Base-by-base conservation (phyloP, 2,888 invertebrate species). In the Xestoiulus laeticollis region DNA sequence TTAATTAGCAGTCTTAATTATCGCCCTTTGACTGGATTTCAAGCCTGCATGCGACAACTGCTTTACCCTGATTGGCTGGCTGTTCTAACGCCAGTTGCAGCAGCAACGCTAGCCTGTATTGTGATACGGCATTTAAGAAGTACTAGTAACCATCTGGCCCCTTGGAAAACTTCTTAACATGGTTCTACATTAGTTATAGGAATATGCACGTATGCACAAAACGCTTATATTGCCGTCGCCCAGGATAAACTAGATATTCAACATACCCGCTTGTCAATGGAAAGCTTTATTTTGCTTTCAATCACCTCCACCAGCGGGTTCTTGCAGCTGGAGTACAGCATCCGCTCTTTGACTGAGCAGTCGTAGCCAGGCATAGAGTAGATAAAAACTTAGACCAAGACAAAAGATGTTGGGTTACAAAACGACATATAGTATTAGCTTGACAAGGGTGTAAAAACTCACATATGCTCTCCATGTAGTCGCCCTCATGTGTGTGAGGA, bases 241-340 rank as follows among this genome's bases (percentile, higher is more conserved):
- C n/a, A 38, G 38, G 22, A 43, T 6, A 33, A 12, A 32, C 33
- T 32, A 19, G 48, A 85, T 4, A 12, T 83, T 68, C 43, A 14
- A 92, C 93, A 92, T 92, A 98, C 99, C 94, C 97, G 96, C 93
- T 98, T 98, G 0, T 94, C 94, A 90, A 99, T 94, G 89, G 94
- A 94, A 19, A 98, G 92, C 48, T 96, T 96, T 90, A 96, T 93
- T 86, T 94, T 91, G 68, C 92, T 94, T 90, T 96, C 95, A 89
- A 99, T 95, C 26, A 95, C 94, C 89, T 96, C 96, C 87, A 98
- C 93, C 89, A 99, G 95, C 26, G 98, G 97, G 89, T 95, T 96
- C 92, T 99, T 99, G 93, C 99, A 99, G 91, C 98, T 98, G 0
- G 99, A 99, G 92, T 99, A 99, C 91, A 99, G 93, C 99, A 99